Conservation (phyloP, 2,888 invertebrate genomes). For the Drosophila demipolita region DNA sequence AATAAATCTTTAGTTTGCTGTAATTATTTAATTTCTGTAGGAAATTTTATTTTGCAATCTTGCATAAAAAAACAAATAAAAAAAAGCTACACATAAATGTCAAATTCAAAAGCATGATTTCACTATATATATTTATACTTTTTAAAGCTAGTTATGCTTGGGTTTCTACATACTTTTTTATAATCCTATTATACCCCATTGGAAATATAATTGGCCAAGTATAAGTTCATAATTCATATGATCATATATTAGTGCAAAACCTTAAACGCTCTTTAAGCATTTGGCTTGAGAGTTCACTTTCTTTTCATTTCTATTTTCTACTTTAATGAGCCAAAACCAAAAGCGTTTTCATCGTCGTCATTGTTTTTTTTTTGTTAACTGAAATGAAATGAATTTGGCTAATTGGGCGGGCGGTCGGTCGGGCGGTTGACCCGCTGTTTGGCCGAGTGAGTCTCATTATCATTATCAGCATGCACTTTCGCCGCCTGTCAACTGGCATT, state of each 20-base stretch:
- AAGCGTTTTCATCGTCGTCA: conserved; percentile 28
- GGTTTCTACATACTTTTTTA: not conserved
- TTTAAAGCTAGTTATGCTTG: not conserved
- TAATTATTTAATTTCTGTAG: no score
- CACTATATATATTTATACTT: not conserved
- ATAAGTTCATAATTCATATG: not conserved
- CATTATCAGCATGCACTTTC: conserved; percentile 70
- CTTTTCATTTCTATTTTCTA: conserved; percentile 22
- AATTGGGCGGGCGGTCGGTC: conserved; percentile 49
- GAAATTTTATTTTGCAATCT: not conserved
- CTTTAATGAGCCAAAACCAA: conserved; percentile 6
- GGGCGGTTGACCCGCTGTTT: not conserved
- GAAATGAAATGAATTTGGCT: conserved; percentile 56
- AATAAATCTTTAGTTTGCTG: no score
- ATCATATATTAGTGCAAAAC: conserved; percentile 12
- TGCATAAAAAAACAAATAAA: not conserved
- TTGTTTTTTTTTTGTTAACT: conserved; percentile 9
- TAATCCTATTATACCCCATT: not conserved
- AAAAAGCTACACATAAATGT: not conserved
- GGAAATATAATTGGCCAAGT: not conserved
- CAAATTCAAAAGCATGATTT: not conserved
- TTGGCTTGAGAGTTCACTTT: conserved; percentile 43
- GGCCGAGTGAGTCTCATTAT: conserved; percentile 43
- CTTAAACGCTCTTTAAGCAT: conserved; percentile 4
- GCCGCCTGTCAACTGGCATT: conserved; percentile 70